Evolutionary conservation across 2,797 vertebrate species (phyloP), one percentile per base, ranked within the genome.

Genomic region (Choloepus didactylus): DNA sequence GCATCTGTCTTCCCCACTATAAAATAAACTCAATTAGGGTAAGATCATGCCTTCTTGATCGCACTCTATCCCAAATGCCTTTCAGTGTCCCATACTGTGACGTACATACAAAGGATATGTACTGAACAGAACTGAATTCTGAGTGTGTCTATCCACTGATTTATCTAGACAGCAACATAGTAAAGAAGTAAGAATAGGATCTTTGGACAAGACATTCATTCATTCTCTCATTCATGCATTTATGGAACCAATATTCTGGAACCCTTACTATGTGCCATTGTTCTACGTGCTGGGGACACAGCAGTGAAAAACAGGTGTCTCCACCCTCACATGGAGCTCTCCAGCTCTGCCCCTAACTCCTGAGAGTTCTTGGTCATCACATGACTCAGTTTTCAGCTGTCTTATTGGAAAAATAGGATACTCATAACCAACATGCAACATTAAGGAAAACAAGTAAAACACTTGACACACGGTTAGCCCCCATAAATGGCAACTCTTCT

Each of bases 31-130:
- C 64, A 7, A 0, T 27, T 54, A 90, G 23, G 35, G 29, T 79
- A 38, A 66, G 69, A 89, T 2, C 1, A 12, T 41, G 12, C n/a
- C 35, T 2, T 67, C 35, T 31, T 38, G 29, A 46, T 38, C 8
- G 49, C 27, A 79, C 64, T 73, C 72, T 9, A 10, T 69, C 44
- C 11, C 15, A 7, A 7, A 21, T 2, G 35, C 31, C 16, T 14
- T 54, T 49, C 9, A 62, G 6, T 1, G 10, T 31, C 56, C 3
- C 2, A 56, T 5, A 19, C 54, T 21, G 54, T 56, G 54, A 56
- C 19, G 46, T 8, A 15, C 5, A 66, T 0, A 49, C 49, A 56
- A 3, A 7, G 46, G 0, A 29, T 9, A 3, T 25, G 14, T 16
- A 51, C 10, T 44, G 16, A 70, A 49, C 27, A 14, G 15, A 82